Evolutionary conservation across 2,113 vertebrate species (phyloP), one percentile per base, ranked within the genome.

Genomic region (Trematocara marginatum): DNA sequence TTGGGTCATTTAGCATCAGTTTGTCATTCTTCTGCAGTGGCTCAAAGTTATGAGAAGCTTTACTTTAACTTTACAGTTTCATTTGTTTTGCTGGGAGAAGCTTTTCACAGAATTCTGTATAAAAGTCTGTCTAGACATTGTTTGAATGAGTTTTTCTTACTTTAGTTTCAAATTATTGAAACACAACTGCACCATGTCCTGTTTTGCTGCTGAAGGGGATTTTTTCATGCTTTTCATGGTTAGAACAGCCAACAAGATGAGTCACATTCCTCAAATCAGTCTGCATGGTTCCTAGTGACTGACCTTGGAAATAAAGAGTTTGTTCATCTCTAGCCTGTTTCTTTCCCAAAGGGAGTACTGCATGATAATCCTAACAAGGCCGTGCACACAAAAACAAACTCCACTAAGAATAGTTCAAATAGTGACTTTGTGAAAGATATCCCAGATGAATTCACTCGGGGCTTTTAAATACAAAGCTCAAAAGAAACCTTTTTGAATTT

Each of bases 21-120:
- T 2, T 9, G n/a, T 40, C n/a, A 2, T 1, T 66, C 6, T 20
- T 66, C 35, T 40, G 35, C 61, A 66, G 34, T 12, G 10, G 35
- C 10, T 40, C 10, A 66, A 40, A 8, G 34, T 40, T 5, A 2
- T 66, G 10, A 13, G 61, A 66, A 13, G 10, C 35, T 40, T 38
- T 35, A 4, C 10, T 64, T 66, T 3, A 66, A 66, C 45, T 47
- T 47, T 15, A 15, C 13, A 6, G 45, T 66, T 38, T 13, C 6
- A 66, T 71, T 26, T 26, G 38, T 69, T 15, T 69, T 20, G 20
- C 38, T 69, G 12, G 13, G n/a, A 42, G 64, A 71, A 71, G 7
- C 1, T 0, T 45, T 38, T 26, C n/a, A 42, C n/a, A 15, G n/a
- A 42, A 26, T 23, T 69, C 4, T 42, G 64, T 26, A 40, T 9